phyloP scores from a whole-genome alignment of 2,797 vertebrate species.

The Halcyon badia region DNA sequence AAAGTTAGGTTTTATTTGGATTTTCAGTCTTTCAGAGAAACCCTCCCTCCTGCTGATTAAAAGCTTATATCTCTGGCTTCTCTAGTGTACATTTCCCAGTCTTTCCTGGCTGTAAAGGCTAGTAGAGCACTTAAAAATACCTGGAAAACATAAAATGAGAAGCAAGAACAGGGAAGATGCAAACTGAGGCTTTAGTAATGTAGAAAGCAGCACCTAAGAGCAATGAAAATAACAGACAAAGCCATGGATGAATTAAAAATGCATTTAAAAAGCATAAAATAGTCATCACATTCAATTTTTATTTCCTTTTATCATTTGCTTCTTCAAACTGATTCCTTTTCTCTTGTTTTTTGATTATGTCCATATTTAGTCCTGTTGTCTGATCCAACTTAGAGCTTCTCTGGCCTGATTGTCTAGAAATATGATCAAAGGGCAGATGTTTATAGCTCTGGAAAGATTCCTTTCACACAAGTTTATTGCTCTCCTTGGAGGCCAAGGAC shows the following conservation, averaged over 20 bases:
- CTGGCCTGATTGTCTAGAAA: conserved; percentile 33
- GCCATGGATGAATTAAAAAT: not conserved
- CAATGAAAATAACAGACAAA: not conserved
- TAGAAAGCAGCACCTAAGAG: not conserved
- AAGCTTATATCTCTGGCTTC: not conserved
- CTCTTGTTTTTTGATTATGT: not conserved
- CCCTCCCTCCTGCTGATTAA: not conserved
- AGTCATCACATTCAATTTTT: not conserved
- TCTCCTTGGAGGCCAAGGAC: conserved; percentile 57
- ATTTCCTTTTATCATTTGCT: not conserved
- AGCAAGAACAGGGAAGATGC: not conserved
- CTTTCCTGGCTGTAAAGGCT: not conserved
- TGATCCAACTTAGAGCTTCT: conserved; percentile 19
- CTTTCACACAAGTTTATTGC: conserved; percentile 58
- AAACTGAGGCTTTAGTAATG: not conserved
- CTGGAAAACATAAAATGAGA: not conserved
- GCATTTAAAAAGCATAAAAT: not conserved
- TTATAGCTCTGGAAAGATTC: conserved; percentile 65
- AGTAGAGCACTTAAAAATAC: not conserved
- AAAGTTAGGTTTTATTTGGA: not conserved
- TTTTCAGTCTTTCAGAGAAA: conserved; percentile 23
- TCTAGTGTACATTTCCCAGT: not conserved
- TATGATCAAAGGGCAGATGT: conserved; percentile 57
- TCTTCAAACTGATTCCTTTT: not conserved
- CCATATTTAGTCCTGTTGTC: not conserved